These are phyloP conservation scores for Heliothis subflexa DNA, from an alignment of 1,140 invertebrate genomes.

Conservation along the genomic window DNA sequence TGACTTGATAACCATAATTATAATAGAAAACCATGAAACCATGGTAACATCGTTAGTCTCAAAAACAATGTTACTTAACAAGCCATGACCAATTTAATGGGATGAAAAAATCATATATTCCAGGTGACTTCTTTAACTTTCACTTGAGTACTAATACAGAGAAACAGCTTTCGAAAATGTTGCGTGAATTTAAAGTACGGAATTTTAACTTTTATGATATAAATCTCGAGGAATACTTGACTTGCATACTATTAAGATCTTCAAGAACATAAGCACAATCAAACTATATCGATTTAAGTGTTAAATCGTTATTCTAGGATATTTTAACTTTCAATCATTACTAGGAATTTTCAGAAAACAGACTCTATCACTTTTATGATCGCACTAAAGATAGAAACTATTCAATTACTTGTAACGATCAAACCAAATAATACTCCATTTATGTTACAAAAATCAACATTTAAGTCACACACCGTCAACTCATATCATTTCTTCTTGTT, in stretches of 20 bases:
- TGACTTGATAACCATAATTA: constrained; percentile 23
- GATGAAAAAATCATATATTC: constrained; percentile 24
- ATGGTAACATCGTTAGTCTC: constrained; percentile 26
- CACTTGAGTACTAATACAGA: background rate
- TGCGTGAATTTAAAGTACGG: constrained; percentile 5
- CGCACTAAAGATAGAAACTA: no score
- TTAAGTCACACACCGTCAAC: constrained; percentile 10
- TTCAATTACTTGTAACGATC: no score
- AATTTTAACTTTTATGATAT: background rate
- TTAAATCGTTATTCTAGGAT: no score
- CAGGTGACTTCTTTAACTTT: constrained; percentile 18
- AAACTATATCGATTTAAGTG: no score
- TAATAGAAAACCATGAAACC: constrained; percentile 24
- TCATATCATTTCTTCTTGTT: constrained; percentile 26
- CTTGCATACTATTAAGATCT: background rate
- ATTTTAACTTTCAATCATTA: no score
- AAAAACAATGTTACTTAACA: constrained; percentile 9
- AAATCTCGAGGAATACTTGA: background rate
- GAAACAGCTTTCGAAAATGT: constrained; percentile 18
- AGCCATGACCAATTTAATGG: constrained; percentile 34
- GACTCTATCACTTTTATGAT: no score
- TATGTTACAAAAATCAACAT: background rate
- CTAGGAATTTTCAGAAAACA: no score
- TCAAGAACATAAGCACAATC: background rate
- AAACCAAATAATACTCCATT: no score